Base-by-base conservation (phyloP, 2,797 vertebrate species). In the Mus caroli region DNA sequence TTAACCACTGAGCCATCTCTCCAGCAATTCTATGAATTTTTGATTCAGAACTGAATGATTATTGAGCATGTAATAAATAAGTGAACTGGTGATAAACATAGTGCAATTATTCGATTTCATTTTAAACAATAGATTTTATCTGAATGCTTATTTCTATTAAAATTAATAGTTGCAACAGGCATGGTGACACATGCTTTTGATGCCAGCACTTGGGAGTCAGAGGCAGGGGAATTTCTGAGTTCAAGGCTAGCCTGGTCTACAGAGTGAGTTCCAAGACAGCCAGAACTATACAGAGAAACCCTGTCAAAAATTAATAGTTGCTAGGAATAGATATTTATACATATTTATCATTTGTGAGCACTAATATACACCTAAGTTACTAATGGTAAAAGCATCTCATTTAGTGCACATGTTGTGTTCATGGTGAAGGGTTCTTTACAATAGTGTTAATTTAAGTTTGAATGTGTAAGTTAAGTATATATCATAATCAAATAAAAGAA, bases 51-150 rank as follows among this genome's bases (percentile, higher is more conserved):
- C 64, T 69, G 31, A n/a, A 69, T n/a, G 5, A 71, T 91, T 87
- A 94, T 83, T 78, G 92, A 60, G 7, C n/a, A 71, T 71, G 19
- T 37, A 71, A 37, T 9, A 37, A 22, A 37, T 71, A 37, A 37
- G 17, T n/a, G 0, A 69, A 34, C 15, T 67, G 5, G 64, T 67
- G 14, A 69, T 69, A 69, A 17, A 69, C 7, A 71, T 22, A 3
- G 69, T 37, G 8, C 17, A 22, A 93, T 92, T 94, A 50, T 89
- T 93, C 84, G 4, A 71, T 87, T 93, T 96, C 92, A 76, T 28
- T 79, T 93, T 73, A 71, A 92, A 43, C 75, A 90, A 56, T 28
- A 93, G 14, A 34, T 43, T 92, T 67, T 93, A 90, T 31, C 24
- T 28, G 28, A 87, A 90, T 80, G 12, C 5, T 79, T 19, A 4